Percentiles rank a stretch among this genome's conserved stretches.
These are phyloP conservation scores for Apus apus DNA, from an alignment of 2,113 vertebrate genomes.

Conservation along the genomic window DNA sequence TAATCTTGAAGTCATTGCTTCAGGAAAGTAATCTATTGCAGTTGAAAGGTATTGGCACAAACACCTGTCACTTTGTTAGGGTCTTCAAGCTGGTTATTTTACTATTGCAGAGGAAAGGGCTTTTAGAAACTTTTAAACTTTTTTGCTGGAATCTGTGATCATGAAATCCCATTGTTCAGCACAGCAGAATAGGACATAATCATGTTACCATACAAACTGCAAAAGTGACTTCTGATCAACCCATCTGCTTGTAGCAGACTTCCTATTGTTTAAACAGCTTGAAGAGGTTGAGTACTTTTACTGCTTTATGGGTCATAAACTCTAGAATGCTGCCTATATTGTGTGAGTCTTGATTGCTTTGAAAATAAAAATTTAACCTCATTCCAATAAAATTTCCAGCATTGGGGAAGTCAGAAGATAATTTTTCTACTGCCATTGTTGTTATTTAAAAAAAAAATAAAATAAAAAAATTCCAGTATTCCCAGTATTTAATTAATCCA, in stretches of 20 bases:
- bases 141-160: neutral
- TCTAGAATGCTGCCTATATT: neutral
- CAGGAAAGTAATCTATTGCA: neutral
- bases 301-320: neutral
- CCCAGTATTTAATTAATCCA: neutral
- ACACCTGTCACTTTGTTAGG: neutral
- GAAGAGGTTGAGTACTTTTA: neutral
- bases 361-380: neutral
- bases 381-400: neutral
- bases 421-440: neutral
- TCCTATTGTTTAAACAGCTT: neutral
- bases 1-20: neutral
- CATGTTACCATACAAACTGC: neutral
- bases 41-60: neutral
- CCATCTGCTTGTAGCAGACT: neutral
- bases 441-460: neutral
- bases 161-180: neutral
- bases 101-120: neutral
- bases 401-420: neutral
- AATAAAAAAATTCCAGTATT: neutral
- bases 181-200: neutral
- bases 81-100: neutral
- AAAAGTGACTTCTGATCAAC: neutral
- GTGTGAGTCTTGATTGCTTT: neutral
- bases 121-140: neutral